Conservation (phyloP, 2,113 vertebrate genomes). For the Gnathonemus longibarbis region DNA sequence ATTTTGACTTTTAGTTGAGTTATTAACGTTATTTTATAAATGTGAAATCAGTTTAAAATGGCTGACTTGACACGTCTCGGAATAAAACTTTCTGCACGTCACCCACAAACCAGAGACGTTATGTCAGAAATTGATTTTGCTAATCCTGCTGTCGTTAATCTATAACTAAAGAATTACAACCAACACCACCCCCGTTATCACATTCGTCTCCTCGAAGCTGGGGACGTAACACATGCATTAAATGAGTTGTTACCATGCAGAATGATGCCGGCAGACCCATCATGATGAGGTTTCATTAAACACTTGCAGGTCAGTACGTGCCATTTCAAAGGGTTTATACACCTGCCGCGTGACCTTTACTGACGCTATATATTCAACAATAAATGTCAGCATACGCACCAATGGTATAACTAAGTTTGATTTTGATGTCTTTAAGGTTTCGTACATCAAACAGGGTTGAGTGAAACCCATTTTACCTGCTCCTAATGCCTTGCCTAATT, state of each 20-base stretch:
- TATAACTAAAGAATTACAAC: conserved; percentile 26
- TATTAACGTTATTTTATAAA: neutral
- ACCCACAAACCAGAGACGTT: neutral
- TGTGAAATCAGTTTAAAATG: neutral
- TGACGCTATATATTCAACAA: neutral
- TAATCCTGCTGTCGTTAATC: conserved; percentile 10
- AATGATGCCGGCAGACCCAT: neutral
- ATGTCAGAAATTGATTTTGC: conserved; percentile 32
- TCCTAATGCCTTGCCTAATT: neutral
- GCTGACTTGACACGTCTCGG: neutral
- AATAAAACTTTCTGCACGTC: neutral
- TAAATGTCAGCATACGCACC: conserved; percentile 1
- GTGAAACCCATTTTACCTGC: neutral
- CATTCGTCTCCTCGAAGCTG: conserved; percentile 43
- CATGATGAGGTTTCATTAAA: neutral
- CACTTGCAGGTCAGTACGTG: neutral
- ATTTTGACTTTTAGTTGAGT: neutral
- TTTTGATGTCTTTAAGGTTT: neutral
- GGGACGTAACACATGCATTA: conserved; percentile 33
- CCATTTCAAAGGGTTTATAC: neutral
- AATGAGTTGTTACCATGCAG: conserved; percentile 34
- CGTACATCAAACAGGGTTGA: neutral
- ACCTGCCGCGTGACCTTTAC: neutral
- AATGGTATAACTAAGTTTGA: neutral
- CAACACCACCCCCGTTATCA: conserved; percentile 24